Conservation (phyloP, 2,113 vertebrate genomes). For the Clinocottus analis region DNA sequence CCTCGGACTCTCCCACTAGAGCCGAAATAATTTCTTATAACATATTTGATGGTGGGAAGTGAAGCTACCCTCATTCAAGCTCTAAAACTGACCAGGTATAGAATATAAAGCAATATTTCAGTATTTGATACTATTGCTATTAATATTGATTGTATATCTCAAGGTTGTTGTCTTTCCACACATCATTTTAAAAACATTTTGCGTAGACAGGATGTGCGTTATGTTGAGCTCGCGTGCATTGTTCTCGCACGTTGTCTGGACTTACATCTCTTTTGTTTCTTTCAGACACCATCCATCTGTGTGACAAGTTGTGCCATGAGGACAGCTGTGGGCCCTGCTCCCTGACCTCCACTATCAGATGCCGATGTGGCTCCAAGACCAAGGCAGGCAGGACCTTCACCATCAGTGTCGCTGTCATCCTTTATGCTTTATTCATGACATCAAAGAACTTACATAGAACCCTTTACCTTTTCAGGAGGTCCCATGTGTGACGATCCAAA, state of each 20-base stretch:
- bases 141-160: no score
- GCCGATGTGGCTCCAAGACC: constrained; percentile 93
- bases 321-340: constrained; percentile 92
- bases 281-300: constrained; percentile 91
- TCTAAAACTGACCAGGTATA: neutral
- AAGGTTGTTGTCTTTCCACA: neutral
- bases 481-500: constrained; percentile 90
- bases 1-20: neutral
- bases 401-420: neutral
- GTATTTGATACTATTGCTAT: no score
- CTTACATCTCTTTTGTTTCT: constrained; percentile 36
- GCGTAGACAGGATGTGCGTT: constrained; percentile 23
- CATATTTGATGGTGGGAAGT: neutral
- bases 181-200: neutral
- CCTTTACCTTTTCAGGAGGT: constrained; percentile 86
- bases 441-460: neutral
- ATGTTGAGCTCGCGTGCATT: neutral
- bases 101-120: neutral
- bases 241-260: neutral
- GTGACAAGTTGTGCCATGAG: constrained; percentile 95
- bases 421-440: neutral
- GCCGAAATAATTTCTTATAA: neutral
- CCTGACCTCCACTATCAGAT: constrained; percentile 92
- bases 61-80: neutral
- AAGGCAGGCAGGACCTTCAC: constrained; percentile 81